Percentiles rank a stretch among this genome's conserved stretches.
These are phyloP conservation scores for Drosophila histrio DNA, from an alignment of 2,888 invertebrate genomes.

Conservation along the genomic window DNA sequence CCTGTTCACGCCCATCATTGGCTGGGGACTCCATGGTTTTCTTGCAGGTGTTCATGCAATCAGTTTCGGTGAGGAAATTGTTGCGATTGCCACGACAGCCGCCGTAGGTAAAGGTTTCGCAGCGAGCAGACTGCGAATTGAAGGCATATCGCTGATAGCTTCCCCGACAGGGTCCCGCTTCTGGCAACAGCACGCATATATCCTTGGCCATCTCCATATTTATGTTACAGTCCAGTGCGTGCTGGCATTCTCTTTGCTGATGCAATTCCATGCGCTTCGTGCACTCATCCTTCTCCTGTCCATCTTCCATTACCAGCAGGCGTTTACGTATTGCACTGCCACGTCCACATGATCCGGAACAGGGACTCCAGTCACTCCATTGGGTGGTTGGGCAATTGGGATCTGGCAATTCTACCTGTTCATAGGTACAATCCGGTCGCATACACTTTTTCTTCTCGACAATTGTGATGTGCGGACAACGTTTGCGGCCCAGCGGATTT, in stretches of 20 bases:
- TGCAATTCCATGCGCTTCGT: slow-evolving; percentile 88
- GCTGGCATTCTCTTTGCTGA: slow-evolving; percentile 90
- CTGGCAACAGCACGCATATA: slow-evolving; percentile 91
- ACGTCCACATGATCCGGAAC: slow-evolving; percentile 93
- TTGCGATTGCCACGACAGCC: slow-evolving; percentile 96
- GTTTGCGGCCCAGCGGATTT: slow-evolving; percentile 91
- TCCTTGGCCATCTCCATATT: slow-evolving; percentile 91
- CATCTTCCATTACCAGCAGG: slow-evolving; percentile 88
- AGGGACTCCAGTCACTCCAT: slow-evolving; percentile 97
- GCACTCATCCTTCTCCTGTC: slow-evolving; percentile 87
- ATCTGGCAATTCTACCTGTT: slow-evolving; percentile 85
- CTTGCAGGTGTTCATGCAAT: slow-evolving; percentile 89
- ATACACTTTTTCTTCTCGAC: slow-evolving; percentile 92
- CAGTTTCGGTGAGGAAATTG: slow-evolving; percentile 92
- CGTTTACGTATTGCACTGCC: slow-evolving; percentile 91
- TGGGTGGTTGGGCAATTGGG: slow-evolving; percentile 90
- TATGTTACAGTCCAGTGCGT: slow-evolving; percentile 88
- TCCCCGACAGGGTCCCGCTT: slow-evolving; percentile 94
- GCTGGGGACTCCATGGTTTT: slow-evolving; percentile 16
- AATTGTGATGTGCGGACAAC: slow-evolving; percentile 90
- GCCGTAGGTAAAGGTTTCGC: slow-evolving; percentile 94
- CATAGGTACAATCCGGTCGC: slow-evolving; percentile 87
- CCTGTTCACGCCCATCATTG: slow-evolving; percentile 24
- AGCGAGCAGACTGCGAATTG: slow-evolving; percentile 89
- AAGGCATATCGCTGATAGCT: slow-evolving; percentile 95